Base-by-base conservation (phyloP, 2,797 vertebrate species). In the Melanotaenia parkinsoni region DNA sequence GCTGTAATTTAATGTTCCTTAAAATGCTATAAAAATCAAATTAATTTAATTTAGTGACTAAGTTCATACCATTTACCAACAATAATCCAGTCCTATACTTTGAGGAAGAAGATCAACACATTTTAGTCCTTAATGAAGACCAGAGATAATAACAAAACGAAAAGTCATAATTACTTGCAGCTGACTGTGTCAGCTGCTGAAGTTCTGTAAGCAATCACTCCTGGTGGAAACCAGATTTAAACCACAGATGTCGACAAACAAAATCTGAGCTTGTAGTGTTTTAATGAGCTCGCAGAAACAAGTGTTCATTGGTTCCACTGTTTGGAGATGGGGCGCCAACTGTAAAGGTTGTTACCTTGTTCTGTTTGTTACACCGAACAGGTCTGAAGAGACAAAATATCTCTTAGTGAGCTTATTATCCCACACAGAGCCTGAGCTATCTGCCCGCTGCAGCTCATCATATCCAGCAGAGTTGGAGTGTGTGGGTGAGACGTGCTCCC, bases 381-480 rank as follows among this genome's bases (percentile, higher is more conserved):
- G 28, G n/a, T 66, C 28, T 74, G 40, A 72, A 16, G 64, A 22
- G 57, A 61, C 38, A 0, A 3, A 53, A 57, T 1, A 18, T 12
- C 57, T 63, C 64, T 47, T 0, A 18, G 35, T 9, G 37, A 54
- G 43, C 47, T 38, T 32, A 40, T 66, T 58, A 33, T 13, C 16
- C 8, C 79, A 9, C 62, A 56, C 58, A 56, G 58, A 69, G 65
- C 45, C 30, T 0, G 58, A 58, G 74, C 5, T 2, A 24, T 63
- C 68, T 40, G 65, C 65, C 8, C 12, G 30, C 58, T 7, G 20
- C 51, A 24, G 59, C 71, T n/a, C 8, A 24, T 43, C 38, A 5
- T 7, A 37, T 62, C 63, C 66, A 74, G 63, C 60, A 20, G 62
- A 22, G 66, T 18, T 54, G 2, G 20, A 37, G 50, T 50, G 58